These are phyloP conservation scores for Drosophila oshimai DNA, from an alignment of 1,140 invertebrate genomes.

Conservation along the genomic window DNA sequence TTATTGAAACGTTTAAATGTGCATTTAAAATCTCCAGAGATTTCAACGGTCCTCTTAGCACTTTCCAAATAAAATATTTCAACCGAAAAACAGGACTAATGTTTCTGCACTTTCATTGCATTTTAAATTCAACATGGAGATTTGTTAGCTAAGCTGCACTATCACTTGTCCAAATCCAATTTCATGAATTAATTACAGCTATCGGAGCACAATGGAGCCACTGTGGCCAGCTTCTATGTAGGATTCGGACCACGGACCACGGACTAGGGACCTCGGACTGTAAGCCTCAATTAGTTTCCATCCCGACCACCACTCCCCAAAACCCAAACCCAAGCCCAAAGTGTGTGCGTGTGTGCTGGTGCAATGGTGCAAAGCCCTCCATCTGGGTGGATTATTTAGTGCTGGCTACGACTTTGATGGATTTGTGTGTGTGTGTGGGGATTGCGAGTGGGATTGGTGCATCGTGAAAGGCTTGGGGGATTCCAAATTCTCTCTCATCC, in stretches of 20 bases:
- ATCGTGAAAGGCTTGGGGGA: constrained; percentile 6
- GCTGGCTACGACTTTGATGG: constrained; percentile 30
- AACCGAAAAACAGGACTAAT: too few relatives aligned
- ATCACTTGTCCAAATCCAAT: constrained; percentile 21
- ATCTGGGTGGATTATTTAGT: constrained; percentile 33
- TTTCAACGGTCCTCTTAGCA: too few relatives aligned
- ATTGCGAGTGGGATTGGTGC: not conserved
- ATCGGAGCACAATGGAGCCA: constrained; percentile 2
- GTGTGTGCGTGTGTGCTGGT: constrained; percentile 11
- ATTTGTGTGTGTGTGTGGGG: constrained; percentile 15
- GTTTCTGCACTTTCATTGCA: not conserved
- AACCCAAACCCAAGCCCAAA: too few relatives aligned
- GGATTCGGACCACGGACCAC: too few relatives aligned
- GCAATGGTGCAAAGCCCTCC: constrained; percentile 37
- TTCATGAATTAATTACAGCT: constrained; percentile 23
- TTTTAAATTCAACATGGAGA: not conserved
- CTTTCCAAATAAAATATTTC: too few relatives aligned
- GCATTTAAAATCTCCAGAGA: too few relatives aligned
- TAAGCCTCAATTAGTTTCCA: constrained; percentile 41
- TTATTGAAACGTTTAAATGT: not conserved
- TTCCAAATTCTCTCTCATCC: constrained; percentile 13
- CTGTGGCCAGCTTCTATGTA: not conserved
- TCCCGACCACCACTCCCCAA: too few relatives aligned
- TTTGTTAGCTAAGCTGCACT: constrained; percentile 6
- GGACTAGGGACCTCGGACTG: too few relatives aligned